These are phyloP conservation scores for Acanthiza pusilla DNA, from an alignment of 2,797 vertebrate genomes.

Conservation along the genomic window DNA sequence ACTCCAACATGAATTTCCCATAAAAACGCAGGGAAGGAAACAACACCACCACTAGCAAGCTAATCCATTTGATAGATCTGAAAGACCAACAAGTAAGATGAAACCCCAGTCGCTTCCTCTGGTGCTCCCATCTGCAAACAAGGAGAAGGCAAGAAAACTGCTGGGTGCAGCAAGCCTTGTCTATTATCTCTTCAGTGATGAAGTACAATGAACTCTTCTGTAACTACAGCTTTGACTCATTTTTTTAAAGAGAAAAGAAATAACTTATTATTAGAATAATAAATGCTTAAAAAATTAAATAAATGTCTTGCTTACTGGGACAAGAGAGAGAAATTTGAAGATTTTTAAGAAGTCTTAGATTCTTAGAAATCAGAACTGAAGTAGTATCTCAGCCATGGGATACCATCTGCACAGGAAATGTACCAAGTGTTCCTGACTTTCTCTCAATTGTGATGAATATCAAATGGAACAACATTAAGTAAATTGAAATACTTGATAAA, in stretches of 20 bases:
- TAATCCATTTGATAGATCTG: background rate
- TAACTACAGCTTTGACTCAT: background rate
- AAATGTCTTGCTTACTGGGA: background rate
- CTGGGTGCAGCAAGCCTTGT: background rate
- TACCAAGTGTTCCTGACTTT: background rate
- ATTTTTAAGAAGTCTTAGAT: background rate
- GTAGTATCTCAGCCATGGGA: background rate
- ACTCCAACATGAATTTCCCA: background rate
- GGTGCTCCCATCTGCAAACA: background rate
- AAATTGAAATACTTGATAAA: background rate
- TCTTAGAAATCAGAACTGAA: background rate
- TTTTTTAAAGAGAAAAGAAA: background rate
- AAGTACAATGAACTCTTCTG: background rate
- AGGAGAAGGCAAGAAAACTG: background rate
- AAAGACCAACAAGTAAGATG: background rate
- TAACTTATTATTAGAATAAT: background rate
- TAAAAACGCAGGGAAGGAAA: background rate
- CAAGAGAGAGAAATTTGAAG: background rate
- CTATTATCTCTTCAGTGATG: background rate
- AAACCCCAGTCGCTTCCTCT: background rate
- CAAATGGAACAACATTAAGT: background rate
- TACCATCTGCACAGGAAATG: background rate
- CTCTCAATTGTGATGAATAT: background rate
- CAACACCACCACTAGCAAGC: background rate
- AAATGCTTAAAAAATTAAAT: background rate